Conservation (phyloP, 2,113 vertebrate species). For the Pyrgilauda ruficollis region DNA sequence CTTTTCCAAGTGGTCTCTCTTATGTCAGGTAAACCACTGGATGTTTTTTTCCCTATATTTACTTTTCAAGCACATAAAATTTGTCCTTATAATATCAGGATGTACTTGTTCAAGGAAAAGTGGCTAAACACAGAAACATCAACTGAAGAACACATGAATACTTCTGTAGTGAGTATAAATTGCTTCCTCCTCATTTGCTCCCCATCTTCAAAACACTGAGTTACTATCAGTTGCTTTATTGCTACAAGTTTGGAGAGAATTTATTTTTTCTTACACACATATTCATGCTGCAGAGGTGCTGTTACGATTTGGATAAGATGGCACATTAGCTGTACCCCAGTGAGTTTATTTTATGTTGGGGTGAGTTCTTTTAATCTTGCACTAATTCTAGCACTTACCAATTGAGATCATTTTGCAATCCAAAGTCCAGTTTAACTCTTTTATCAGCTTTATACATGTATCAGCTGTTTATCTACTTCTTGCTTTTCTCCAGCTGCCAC, state of each 20-base stretch:
- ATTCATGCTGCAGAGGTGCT: background rate
- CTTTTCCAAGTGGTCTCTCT: background rate
- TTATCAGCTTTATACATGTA: rapidly evolving
- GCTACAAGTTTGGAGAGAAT: background rate
- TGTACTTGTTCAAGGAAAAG: background rate
- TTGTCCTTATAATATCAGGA: background rate
- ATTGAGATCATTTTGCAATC: background rate
- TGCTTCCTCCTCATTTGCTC: background rate
- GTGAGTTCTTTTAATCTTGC: background rate
- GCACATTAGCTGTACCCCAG: rapidly evolving
- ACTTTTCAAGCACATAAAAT: background rate
- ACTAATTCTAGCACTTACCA: background rate
- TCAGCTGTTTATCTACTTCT: background rate
- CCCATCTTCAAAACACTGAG: background rate
- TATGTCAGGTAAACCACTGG: background rate
- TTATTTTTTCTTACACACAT: background rate
- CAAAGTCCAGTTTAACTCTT: background rate
- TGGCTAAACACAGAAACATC: background rate
- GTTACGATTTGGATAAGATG: background rate
- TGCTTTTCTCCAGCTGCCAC: background rate
- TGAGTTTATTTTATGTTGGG: background rate
- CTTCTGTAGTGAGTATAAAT: background rate
- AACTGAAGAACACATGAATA: background rate
- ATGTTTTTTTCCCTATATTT: background rate
- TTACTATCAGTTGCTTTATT: background rate